Conservation (phyloP, 2,113 vertebrate genomes). For the Aspidoscelis tigris region DNA sequence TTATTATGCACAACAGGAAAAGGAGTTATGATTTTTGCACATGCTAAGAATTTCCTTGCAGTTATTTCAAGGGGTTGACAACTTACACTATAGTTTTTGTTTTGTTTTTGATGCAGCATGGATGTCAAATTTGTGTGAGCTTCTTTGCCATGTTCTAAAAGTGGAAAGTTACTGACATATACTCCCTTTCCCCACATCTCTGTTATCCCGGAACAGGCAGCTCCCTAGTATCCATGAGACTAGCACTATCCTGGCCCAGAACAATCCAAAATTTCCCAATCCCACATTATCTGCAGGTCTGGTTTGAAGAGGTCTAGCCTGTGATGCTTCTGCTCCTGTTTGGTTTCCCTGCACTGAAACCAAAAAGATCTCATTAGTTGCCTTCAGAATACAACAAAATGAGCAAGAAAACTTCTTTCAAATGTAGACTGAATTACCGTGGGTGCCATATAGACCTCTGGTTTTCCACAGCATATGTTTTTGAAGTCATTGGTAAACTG, state of each 20-base stretch:
- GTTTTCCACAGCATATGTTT: constrained; percentile 40
- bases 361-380: neutral
- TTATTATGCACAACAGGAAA: neutral
- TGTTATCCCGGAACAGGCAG: too few relatives aligned
- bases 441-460: constrained; percentile 25
- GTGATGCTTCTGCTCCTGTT: too few relatives aligned
- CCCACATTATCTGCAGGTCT: too few relatives aligned
- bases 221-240: too few relatives aligned
- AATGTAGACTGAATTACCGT: constrained; percentile 34
- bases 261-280: too few relatives aligned
- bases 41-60: neutral
- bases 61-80: neutral
- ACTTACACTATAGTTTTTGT: neutral
- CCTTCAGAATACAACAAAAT: neutral
- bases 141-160: neutral
- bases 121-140: neutral
- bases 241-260: too few relatives aligned
- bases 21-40: neutral
- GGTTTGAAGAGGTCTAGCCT: too few relatives aligned
- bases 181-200: too few relatives aligned
- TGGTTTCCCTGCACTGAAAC: neutral
- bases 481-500: constrained; percentile 53
- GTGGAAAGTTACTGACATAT: too few relatives aligned
- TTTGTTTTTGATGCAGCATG: too few relatives aligned
- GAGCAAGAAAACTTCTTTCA: neutral